Base-by-base conservation (phyloP, 2,113 vertebrate species). In the Emydocephalus ijimae region DNA sequence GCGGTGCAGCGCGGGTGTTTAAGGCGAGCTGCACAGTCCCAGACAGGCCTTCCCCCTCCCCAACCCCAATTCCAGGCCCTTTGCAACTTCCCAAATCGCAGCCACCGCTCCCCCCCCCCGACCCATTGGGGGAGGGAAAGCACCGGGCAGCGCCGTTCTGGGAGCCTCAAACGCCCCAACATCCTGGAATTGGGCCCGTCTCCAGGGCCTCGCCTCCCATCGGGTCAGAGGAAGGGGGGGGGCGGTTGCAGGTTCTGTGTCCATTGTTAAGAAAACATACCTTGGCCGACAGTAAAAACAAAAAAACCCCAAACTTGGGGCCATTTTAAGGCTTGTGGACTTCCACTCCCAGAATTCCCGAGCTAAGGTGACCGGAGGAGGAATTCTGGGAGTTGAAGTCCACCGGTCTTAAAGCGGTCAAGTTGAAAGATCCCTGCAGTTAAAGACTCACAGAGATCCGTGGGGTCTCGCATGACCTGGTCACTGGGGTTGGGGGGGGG, bases 211-310 rank as follows among this genome's bases (percentile, higher is more conserved):
- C n/a, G n/a, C n/a, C 34, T 15, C 64, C n/a, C 64, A 18, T 2
- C 0, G 15, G n/a, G n/a, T 4, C n/a, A 1, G 14, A 18, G 64
- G n/a, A 15, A 18, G 14, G 14, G 0, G 29, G 12, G 1, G 29
- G 12, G 24, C 11, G 61, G 11, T 59, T 23, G 56, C 21, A 3
- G 61, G 59, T 26, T 26, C 24, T 4, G 24, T 3, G 61, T 3
- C 1, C 10, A 26, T 29, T 4, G 10, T 64, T n/a, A 64, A 29
- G 10, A 7, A 64, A 64, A 29, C 29, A 12, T 64, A 4, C 26
- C 7, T 1, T 50, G 48, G 48, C 48, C 8, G 1, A 50, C 48
- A 50, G 48, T 48, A 6, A 48, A 48, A 48, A 48, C 5, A 48
- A 50, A 8, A 50, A 50, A 7, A 4, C 7, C 48, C 48, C 48